These are phyloP conservation scores for Acanthosoma haemorrhoidale DNA, from an alignment of 2,888 invertebrate species.

Conservation along the genomic window DNA sequence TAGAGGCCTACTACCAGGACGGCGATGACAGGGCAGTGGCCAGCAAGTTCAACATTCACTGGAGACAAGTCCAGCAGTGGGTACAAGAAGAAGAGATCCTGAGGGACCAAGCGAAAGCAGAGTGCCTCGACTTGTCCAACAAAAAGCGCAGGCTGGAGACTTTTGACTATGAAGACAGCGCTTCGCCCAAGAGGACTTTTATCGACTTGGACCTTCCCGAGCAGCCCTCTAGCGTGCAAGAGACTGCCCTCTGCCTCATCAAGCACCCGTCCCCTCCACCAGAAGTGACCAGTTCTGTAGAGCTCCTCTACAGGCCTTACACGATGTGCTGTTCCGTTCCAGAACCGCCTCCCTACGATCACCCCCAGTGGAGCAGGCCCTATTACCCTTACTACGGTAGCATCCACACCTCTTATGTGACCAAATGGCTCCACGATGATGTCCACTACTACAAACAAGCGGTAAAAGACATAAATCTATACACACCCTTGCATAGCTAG, in stretches of 20 bases:
- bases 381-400: conserved; percentile 31
- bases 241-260: conserved; percentile 48
- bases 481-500: conserved; percentile 36
- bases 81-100: conserved; percentile 48
- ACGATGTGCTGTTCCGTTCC: background rate
- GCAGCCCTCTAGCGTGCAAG: conserved; percentile 43
- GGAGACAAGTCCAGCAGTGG: conserved; percentile 53
- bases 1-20: conserved; percentile 50
- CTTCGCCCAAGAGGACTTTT: conserved; percentile 22
- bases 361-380: conserved; percentile 1
- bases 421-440: conserved; percentile 36
- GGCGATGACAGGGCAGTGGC: conserved; percentile 49
- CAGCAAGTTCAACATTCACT: conserved; percentile 50
- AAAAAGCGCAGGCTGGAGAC: conserved; percentile 40
- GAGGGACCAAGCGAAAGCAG: conserved; percentile 44
- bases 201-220: conserved; percentile 32
- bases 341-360: conserved; percentile 20
- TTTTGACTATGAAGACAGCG: conserved; percentile 25
- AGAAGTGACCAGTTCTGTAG: conserved; percentile 34
- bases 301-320: conserved; percentile 24
- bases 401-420: conserved; percentile 35
- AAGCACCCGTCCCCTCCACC: conserved; percentile 43
- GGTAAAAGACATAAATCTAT: conserved; percentile 37
- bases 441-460: conserved; percentile 37
- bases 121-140: conserved; percentile 43